Percentiles rank a stretch among this genome's conserved stretches.
Evolutionary conservation across 2,113 vertebrate genomes (phyloP).

Genomic region (Amphilophus citrinellus): DNA sequence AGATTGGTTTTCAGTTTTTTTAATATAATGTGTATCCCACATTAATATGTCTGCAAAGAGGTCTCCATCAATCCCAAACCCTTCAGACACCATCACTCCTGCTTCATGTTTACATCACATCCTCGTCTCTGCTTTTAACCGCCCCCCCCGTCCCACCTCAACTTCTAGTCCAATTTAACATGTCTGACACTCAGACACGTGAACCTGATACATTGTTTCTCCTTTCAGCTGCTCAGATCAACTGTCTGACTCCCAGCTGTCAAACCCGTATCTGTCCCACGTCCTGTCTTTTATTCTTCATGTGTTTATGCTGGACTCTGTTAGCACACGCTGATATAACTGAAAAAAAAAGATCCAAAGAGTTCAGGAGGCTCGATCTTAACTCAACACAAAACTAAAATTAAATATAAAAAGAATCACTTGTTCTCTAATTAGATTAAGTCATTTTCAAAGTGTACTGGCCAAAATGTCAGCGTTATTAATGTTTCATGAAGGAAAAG

Average conservation of each 20-base stretch:
- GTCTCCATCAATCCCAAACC: no score
- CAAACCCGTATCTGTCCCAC: neutral
- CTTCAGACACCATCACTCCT: no score
- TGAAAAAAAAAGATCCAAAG: neutral
- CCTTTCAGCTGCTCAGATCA: neutral
- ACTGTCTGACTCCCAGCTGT: no score
- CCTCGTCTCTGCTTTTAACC: neutral
- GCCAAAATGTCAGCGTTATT: neutral
- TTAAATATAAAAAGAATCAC: neutral
- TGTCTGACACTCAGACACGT: neutral
- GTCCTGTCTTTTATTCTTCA: neutral
- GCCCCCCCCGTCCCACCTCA: neutral
- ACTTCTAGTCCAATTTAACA: neutral
- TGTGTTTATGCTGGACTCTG: neutral
- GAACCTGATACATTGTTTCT: neutral
- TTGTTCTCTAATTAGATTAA: neutral
- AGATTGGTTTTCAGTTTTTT: no score
- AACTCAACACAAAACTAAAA: neutral
- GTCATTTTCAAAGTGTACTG: fast-evolving
- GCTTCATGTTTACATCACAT: no score
- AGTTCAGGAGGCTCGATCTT: neutral
- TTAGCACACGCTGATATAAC: neutral
- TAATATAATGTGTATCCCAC: no score
- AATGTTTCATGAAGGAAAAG: neutral
- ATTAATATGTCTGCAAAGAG: no score